These are phyloP conservation scores for Ammospiza nelsoni DNA, from an alignment of 2,113 vertebrate genomes.

Conservation along the genomic window DNA sequence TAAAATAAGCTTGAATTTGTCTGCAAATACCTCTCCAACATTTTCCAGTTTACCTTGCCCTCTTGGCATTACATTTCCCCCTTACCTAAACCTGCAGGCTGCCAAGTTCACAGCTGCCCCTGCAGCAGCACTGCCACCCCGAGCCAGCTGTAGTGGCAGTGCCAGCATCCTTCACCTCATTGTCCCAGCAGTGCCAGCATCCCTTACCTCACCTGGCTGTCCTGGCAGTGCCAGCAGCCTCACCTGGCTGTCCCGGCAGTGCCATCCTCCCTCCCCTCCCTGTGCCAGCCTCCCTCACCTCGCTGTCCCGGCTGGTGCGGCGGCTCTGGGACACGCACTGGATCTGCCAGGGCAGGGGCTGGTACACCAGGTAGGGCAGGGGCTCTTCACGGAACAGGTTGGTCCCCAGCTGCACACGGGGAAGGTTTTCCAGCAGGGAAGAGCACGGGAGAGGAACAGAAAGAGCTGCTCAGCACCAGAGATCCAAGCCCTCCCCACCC, in stretches of 20 bases:
- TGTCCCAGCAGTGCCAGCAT: not conserved
- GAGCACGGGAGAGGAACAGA: not conserved
- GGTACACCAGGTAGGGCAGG: slow-evolving; percentile 82
- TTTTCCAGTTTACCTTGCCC: not conserved
- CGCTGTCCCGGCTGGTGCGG: slow-evolving; percentile 79
- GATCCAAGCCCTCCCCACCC: not conserved
- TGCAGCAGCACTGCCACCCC: not conserved
- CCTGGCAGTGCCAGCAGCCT: slow-evolving; percentile 38
- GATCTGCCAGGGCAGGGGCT: slow-evolving; percentile 88
- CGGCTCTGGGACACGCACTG: slow-evolving; percentile 83
- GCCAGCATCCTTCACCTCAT: not conserved
- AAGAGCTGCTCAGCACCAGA: rapidly evolving
- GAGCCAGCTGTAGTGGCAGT: rapidly evolving
- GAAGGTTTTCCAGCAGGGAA: not conserved
- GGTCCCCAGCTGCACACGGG: slow-evolving; percentile 69
- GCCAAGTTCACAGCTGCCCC: not conserved
- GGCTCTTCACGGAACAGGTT: slow-evolving; percentile 74
- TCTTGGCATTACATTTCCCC: not conserved
- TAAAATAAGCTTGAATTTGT: not conserved
- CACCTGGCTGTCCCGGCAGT: not conserved
- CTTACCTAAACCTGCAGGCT: not conserved
- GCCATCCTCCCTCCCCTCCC: not conserved
- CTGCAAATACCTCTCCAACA: not conserved
- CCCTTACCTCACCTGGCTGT: slow-evolving; percentile 61
- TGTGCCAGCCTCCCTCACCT: slow-evolving; percentile 13